Percentiles rank a stretch among this genome's conserved stretches.
Evolutionary conservation across 1,140 invertebrate species (phyloP).

Genomic region (Yoshiicerus persimilis): DNA sequence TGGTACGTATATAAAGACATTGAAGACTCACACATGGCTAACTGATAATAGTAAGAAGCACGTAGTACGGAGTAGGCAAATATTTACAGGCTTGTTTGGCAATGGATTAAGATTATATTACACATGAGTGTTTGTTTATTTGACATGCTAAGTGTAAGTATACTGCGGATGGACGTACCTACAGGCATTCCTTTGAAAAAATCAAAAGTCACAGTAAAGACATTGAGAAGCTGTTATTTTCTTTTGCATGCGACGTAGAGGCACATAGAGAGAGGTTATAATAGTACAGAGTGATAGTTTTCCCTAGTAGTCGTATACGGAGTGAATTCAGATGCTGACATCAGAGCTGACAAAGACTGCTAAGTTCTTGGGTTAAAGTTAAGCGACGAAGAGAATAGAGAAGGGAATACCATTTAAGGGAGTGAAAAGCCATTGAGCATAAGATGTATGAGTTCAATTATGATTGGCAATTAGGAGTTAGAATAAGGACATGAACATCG

Average conservation of each 20-base stretch:
- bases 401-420: slow-evolving; percentile 32
- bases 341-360: neutral
- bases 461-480: slow-evolving; percentile 41
- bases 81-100: neutral
- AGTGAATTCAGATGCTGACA: neutral
- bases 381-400: neutral
- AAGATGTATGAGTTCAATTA: slow-evolving; percentile 40
- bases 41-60: too few relatives aligned
- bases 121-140: neutral
- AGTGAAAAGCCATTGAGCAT: slow-evolving; percentile 27
- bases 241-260: neutral
- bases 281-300: too few relatives aligned
- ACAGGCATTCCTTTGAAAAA: neutral
- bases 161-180: neutral
- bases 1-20: too few relatives aligned
- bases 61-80: neutral
- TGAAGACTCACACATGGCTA: too few relatives aligned
- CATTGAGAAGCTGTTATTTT: neutral
- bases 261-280: neutral
- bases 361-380: neutral
- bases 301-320: too few relatives aligned
- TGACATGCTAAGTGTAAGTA: neutral
- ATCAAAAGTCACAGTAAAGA: neutral
- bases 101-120: neutral
- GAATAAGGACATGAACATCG: slow-evolving; percentile 36